A percentile compares a stretch with the other conserved stretches of the same genome.
phyloP scores from a whole-genome alignment of 2,888 invertebrate species.

The Anodontia alba region DNA sequence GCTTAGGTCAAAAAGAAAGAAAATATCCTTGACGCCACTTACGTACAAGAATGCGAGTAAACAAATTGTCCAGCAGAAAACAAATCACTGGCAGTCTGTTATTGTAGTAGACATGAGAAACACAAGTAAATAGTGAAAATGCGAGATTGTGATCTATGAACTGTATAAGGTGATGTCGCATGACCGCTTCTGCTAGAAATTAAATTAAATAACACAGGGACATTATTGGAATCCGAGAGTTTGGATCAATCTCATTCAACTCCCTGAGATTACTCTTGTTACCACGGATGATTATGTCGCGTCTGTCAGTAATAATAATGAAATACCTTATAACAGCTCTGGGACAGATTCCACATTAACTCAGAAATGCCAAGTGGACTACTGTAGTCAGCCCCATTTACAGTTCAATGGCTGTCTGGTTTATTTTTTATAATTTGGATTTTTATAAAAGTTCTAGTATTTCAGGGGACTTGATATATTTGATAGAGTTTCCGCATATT shows the following conservation, averaged over 20 bases:
- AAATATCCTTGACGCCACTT: background rate
- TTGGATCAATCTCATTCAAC: background rate
- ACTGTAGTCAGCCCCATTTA: too few relatives aligned
- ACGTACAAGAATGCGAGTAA: background rate
- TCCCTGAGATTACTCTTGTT: background rate
- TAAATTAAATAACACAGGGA: constrained; percentile 2
- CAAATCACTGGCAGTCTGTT: background rate
- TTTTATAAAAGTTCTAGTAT: too few relatives aligned
- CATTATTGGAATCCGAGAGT: constrained; percentile 8
- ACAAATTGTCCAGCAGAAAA: background rate
- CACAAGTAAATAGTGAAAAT: background rate
- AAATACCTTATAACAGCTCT: too few relatives aligned
- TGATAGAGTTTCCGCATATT: too few relatives aligned
- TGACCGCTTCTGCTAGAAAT: background rate
- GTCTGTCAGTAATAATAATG: background rate
- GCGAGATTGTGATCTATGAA: background rate
- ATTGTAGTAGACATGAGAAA: background rate
- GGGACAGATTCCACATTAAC: too few relatives aligned
- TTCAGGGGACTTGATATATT: too few relatives aligned
- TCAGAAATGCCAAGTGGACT: too few relatives aligned
- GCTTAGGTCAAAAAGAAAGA: background rate
- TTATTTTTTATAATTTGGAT: too few relatives aligned
- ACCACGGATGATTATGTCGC: background rate
- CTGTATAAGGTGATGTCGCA: constrained; percentile 5
- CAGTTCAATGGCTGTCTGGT: too few relatives aligned